Evolutionary conservation across 2,113 vertebrate species (phyloP), one percentile per base, ranked within the genome.

Genomic region (Urocolius indicus): DNA sequence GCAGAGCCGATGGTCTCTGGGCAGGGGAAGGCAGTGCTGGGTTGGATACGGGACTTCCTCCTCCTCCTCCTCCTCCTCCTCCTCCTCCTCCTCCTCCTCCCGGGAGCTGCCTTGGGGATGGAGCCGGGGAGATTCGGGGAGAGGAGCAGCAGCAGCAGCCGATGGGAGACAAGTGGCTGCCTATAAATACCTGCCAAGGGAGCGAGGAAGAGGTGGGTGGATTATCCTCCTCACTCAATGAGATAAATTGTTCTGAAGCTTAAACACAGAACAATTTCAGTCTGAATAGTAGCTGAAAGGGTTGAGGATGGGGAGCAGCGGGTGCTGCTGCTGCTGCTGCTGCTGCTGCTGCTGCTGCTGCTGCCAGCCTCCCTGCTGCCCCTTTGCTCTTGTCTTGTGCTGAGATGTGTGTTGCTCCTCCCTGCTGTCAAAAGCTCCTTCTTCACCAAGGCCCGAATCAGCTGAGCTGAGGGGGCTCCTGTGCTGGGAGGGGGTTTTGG

Each of bases 121-220:
- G 62, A 62, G 67, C 81, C 3, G 3, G 43, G 58, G 20, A 86
- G 87, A 13, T 62, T 12, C 43, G 68, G 75, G 79, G 62, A 89
- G 84, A 72, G 71, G 84, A 89, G 78, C 55, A 13, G 86, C 80
- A 13, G 86, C 80, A 27, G 58, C 80, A 87, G 89, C 86, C 30
- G 79, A 43, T 23, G 5, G 86, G 85, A 96, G 93, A 95, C 36
- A 54, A 95, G 90, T 24, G 65, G 67, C 89, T 94, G 92, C 80
- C 96, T 97, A 96, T 96, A 96, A 97, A 97, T 97, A 97, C 94
- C 84, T 95, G 95, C 83, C 95, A 89, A 89, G 84, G 90, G 90
- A 95, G 77, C 45, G 12, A 94, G 96, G 95, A 97, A 96, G 95
- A 93, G 82, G 96, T 96, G 96, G 96, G 96, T 87, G 96, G 92